Conservation (phyloP, 2,797 vertebrate genomes). For the Falco cherrug region DNA sequence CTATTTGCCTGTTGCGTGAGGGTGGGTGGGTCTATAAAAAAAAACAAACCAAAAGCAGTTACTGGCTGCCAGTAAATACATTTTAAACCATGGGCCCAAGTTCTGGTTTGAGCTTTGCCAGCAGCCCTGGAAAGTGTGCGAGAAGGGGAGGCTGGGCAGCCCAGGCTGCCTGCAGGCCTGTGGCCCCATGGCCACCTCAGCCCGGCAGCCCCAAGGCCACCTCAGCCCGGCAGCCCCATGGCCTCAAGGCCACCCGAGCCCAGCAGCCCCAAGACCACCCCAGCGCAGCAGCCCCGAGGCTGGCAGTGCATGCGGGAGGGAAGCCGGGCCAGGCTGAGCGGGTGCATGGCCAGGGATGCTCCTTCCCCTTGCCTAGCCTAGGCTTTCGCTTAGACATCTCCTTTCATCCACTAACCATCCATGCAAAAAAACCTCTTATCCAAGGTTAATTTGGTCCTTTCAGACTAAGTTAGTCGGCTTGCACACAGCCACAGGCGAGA, state of each 20-base stretch:
- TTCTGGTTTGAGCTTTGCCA: neutral
- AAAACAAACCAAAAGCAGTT: neutral
- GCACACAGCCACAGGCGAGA: constrained; percentile 34
- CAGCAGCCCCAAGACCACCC: too few relatives aligned
- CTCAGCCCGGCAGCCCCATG: too few relatives aligned
- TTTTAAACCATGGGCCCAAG: neutral
- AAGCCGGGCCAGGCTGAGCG: accelerated
- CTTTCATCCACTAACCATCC: constrained; percentile 29
- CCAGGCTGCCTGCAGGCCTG: too few relatives aligned
- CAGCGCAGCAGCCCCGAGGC: too few relatives aligned
- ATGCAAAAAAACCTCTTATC: constrained; percentile 61
- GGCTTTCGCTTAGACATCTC: neutral
- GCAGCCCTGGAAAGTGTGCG: neutral
- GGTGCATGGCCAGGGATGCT: neutral
- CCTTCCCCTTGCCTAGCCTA: neutral
- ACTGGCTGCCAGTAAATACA: neutral
- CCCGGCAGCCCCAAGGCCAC: too few relatives aligned
- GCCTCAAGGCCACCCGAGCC: too few relatives aligned
- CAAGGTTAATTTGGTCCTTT: constrained; percentile 68
- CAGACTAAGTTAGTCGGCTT: constrained; percentile 50
- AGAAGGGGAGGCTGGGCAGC: neutral
- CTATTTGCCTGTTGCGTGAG: neutral
- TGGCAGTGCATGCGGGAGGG: neutral
- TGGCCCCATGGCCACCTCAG: too few relatives aligned
- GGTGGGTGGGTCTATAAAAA: neutral